Percentiles rank a stretch among this genome's conserved stretches.
These are phyloP conservation scores for Quadroppia sp. DNA, from an alignment of 2,888 invertebrate species.

Conservation along the genomic window DNA sequence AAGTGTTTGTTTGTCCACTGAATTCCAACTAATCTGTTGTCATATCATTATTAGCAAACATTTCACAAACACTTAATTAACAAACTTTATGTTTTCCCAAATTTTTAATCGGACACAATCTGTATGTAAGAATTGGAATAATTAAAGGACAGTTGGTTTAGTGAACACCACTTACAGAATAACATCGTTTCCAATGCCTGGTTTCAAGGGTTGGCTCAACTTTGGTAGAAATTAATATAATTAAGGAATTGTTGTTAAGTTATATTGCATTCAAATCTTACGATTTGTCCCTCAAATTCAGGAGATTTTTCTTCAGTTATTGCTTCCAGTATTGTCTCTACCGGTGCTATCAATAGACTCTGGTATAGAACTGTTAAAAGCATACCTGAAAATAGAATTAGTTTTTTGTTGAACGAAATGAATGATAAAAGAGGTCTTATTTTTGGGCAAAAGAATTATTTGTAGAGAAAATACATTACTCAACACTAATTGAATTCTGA, in stretches of 20 bases:
- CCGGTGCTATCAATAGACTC: not conserved
- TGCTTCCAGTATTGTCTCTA: not conserved
- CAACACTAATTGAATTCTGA: constrained; percentile 34
- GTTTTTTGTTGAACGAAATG: constrained; percentile 19
- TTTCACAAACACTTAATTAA: not conserved
- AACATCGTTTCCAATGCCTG: constrained; percentile 19
- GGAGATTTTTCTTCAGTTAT: constrained; percentile 21
- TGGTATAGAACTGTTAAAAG: constrained; percentile 22
- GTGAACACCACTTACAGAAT: not conserved
- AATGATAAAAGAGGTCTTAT: constrained; percentile 30
- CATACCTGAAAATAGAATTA: constrained; percentile 34
- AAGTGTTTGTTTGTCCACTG: constrained; percentile 86
- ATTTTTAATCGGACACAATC: constrained; percentile 79
- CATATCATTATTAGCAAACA: not conserved
- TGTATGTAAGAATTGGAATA: too few species aligned
- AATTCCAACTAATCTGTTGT: constrained; percentile 81
- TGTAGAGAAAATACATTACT: constrained; percentile 29
- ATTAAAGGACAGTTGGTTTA: constrained; percentile 1
- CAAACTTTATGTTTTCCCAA: constrained; percentile 65
- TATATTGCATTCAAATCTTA: not conserved
- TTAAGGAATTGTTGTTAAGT: not conserved
- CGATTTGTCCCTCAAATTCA: constrained; percentile 12
- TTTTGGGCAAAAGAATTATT: constrained; percentile 33
- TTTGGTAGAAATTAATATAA: not conserved
- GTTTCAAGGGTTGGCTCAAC: constrained; percentile 19